Base-by-base conservation (phyloP, 2,888 invertebrate genomes). In the Ochropacha duplaris region DNA sequence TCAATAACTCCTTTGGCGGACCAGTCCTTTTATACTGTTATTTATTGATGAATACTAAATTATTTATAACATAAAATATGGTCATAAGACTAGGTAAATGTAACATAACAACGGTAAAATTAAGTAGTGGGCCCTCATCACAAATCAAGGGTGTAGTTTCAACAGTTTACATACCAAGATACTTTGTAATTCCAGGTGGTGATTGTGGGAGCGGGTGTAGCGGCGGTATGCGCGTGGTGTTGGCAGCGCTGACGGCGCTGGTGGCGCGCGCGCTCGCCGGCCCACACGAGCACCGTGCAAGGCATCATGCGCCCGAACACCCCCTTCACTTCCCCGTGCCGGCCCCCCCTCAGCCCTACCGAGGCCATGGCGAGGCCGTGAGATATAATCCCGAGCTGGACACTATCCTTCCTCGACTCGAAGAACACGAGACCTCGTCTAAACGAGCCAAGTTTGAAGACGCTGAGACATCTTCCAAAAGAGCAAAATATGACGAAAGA, bases 351-450 rank as follows among this genome's bases (percentile, higher is more conserved):
- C 86, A 90, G 72, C 92, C 92, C 64, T 94, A 94, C 75, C 88
- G 86, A 68, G 94, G 94, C 62, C 94, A 93, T 71, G 94, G 94
- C 70, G 94, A 94, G 76, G 90, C 93, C 62, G 93, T 94, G 65
- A 88, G 93, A 61, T 93, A 94, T 73, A 93, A 93, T 77, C 92
- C 94, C 22, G 93, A 93, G 68, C 76, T 93, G 65, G 94, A 93
- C 72, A 92, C 93, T 57, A 92, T 94, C 71, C 88, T 93, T 54
- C 90, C 90, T 49, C 84, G 88, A 60, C 66, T 85, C 59, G 87
- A 91, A 68, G 88, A 90, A 57, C 92, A 91, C 57, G 91, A 91
- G 67, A 91, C 90, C 50, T 90, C 88, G 54, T 87, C 90, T 22
- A 88, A 87, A 67, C 85, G 86, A 57, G 88, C 89, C 19, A 85